Conservation (phyloP, 2,888 invertebrate genomes). For the Tholera decimalis region DNA sequence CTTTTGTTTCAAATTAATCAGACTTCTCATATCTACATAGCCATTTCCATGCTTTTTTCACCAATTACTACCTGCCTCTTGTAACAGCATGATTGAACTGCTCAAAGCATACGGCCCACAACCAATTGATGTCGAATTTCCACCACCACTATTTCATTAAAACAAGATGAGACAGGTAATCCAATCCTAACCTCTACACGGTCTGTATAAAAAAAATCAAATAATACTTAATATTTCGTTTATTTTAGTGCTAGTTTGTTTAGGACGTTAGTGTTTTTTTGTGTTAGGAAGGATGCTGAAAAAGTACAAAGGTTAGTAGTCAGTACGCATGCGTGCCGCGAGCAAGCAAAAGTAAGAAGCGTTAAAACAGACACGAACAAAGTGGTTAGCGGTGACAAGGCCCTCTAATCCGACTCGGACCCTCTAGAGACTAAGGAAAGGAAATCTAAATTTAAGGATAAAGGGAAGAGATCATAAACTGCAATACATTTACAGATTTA, state of each 20-base stretch:
- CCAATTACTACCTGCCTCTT: conserved; percentile 10
- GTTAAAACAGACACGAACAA: conserved; percentile 75
- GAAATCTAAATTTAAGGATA: conserved; percentile 58
- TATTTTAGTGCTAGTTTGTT: conserved; percentile 70
- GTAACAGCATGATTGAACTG: conserved; percentile 9
- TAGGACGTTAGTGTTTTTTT: conserved; percentile 80
- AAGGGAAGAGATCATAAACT: conserved; percentile 41
- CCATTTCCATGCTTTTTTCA: conserved; percentile 28
- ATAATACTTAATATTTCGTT: conserved; percentile 12
- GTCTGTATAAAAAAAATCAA: conserved; percentile 23
- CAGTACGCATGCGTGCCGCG: conserved; percentile 88
- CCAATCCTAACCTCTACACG: conserved; percentile 48
- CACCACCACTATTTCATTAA: conserved; percentile 69
- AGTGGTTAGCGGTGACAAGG: conserved; percentile 85
- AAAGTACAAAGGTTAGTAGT: conserved; percentile 90
- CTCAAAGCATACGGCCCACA: conserved; percentile 58
- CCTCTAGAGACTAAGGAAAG: conserved; percentile 68
- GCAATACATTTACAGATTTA: conserved; percentile 18
- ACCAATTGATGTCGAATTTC: conserved; percentile 63
- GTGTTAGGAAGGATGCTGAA: conserved; percentile 90
- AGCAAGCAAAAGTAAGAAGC: conserved; percentile 87
- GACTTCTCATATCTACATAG: conserved; percentile 17
- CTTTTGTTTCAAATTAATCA: neutral
- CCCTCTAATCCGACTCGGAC: conserved; percentile 68
- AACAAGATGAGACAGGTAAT: conserved; percentile 82